These are phyloP conservation scores for Onychostruthus taczanowskii DNA, from an alignment of 2,113 vertebrate genomes.

Conservation along the genomic window DNA sequence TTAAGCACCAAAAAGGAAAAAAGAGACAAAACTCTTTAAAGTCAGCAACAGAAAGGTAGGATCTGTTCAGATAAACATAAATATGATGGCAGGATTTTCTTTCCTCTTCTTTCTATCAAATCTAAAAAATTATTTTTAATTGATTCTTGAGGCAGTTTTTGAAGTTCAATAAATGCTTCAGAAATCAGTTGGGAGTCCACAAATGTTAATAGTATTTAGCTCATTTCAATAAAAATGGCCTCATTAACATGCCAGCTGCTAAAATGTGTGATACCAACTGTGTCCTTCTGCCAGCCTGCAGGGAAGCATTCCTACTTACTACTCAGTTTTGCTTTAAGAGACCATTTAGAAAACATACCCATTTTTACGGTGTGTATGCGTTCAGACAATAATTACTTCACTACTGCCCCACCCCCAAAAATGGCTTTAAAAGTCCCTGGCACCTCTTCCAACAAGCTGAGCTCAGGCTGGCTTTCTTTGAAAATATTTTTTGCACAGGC, in stretches of 20 bases:
- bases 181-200: conserved; percentile 67
- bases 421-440: not conserved
- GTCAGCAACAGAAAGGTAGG: not conserved
- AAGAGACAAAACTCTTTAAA: conserved; percentile 6
- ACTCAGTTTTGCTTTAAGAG: conserved; percentile 51
- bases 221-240: conserved; percentile 71
- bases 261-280: conserved; percentile 61
- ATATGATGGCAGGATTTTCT: not conserved
- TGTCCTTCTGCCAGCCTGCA: conserved; percentile 59
- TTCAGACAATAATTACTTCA: conserved; percentile 1
- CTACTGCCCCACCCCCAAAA: not conserved
- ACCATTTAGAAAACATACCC: conserved; percentile 47
- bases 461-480: not conserved
- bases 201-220: conserved; percentile 64
- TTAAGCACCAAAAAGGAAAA: not conserved
- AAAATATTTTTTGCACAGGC: not conserved
- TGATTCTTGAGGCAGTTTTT: conserved; percentile 66
- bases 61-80: conserved; percentile 26
- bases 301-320: conserved; percentile 49
- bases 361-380: not conserved
- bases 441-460: not conserved
- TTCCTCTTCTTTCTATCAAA: conserved; percentile 33
- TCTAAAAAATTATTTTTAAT: conserved; percentile 63
- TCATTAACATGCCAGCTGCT: conserved; percentile 74
- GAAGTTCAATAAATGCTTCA: conserved; percentile 70